Percentiles rank a stretch among this genome's conserved stretches.
These are phyloP conservation scores for Onychomys leucogaster DNA, from an alignment of 2,797 vertebrate species.

Conservation along the genomic window DNA sequence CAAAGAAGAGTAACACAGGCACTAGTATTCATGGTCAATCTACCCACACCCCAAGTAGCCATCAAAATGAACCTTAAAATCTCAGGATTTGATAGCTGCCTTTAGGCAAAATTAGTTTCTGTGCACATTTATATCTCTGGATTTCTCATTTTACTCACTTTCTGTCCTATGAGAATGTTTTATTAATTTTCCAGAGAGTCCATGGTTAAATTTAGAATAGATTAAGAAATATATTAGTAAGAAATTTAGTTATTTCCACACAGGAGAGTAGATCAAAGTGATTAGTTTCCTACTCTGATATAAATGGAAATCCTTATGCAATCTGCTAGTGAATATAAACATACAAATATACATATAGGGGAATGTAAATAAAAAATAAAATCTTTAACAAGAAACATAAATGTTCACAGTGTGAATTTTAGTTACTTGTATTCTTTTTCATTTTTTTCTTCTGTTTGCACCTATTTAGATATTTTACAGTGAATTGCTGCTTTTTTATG, in stretches of 20 bases:
- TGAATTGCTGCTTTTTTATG: background rate
- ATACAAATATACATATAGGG: background rate
- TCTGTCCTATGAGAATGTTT: background rate
- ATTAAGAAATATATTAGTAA: constrained; percentile 37
- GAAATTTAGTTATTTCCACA: constrained; percentile 26
- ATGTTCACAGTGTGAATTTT: background rate
- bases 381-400: background rate
- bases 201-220: background rate
- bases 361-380: constrained; percentile 52
- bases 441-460: background rate
- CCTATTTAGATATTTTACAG: background rate
- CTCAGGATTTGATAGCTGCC: background rate
- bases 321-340: background rate
- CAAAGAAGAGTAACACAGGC: background rate
- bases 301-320: background rate
- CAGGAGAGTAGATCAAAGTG: background rate
- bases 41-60: background rate
- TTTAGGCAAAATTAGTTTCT: background rate
- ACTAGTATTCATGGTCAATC: background rate
- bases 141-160: constrained; percentile 10
- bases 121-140: background rate
- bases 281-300: background rate
- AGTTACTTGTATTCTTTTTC: background rate
- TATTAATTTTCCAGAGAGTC: constrained; percentile 29
- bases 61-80: background rate